These are phyloP conservation scores for Dunckerocampus dactyliophorus DNA, from an alignment of 2,113 vertebrate genomes.

Conservation along the genomic window DNA sequence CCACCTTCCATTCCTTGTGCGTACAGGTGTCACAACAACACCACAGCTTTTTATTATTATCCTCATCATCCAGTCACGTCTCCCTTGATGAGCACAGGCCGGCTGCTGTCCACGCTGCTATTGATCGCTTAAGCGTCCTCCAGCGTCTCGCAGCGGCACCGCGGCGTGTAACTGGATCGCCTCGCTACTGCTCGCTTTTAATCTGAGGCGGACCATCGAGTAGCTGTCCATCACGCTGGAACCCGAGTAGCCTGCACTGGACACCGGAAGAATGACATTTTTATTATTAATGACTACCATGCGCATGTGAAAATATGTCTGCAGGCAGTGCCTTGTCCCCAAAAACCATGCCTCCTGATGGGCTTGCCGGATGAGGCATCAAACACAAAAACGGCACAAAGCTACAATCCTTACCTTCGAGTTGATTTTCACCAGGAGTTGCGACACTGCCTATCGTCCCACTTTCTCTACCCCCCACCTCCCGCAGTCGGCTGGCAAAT, in stretches of 20 bases:
- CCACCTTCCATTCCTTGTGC: neutral
- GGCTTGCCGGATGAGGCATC: too few species aligned
- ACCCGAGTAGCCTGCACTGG: slow-evolving; percentile 29
- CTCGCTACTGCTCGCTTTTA: slow-evolving; percentile 11
- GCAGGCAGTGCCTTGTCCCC: neutral
- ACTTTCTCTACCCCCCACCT: slow-evolving; percentile 3
- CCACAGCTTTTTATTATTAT: too few species aligned
- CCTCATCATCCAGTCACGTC: neutral
- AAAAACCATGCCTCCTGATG: too few species aligned
- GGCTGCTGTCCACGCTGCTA: slow-evolving; percentile 19
- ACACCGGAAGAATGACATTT: slow-evolving; percentile 40
- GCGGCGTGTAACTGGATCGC: slow-evolving; percentile 25
- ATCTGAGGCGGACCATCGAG: slow-evolving; percentile 53
- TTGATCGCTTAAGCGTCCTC: slow-evolving; percentile 41
- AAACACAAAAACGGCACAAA: too few species aligned
- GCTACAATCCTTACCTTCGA: too few species aligned
- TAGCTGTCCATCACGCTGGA: slow-evolving; percentile 44
- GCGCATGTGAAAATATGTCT: neutral
- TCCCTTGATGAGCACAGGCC: too few species aligned
- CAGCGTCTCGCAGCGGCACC: slow-evolving; percentile 24
- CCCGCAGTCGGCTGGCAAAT: slow-evolving; percentile 19
- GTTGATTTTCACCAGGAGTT: too few species aligned
- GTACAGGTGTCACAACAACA: neutral
- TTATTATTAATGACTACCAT: slow-evolving; percentile 59
- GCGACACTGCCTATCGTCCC: neutral